Evolutionary conservation across 2,888 invertebrate species (phyloP).

Genomic region (Atethmia centrago): DNA sequence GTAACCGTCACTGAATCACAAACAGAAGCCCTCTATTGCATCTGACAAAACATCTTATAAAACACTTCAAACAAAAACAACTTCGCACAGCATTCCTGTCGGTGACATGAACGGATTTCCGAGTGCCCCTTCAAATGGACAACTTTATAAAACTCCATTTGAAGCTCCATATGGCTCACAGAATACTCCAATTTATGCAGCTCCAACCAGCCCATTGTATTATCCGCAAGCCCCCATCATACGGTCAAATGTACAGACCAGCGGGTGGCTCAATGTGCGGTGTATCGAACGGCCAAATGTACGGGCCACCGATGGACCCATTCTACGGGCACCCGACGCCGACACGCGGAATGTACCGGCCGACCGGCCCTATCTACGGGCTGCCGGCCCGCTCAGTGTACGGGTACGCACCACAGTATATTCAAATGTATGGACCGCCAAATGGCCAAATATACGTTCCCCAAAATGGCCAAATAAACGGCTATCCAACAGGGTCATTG

Average conservation of each 20-base stretch:
- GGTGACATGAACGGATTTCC: neutral
- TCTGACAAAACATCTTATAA: neutral
- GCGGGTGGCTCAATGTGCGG: neutral
- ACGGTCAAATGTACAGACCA: neutral
- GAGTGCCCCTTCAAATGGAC: neutral
- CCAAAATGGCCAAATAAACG: too few species aligned
- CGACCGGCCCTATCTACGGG: too few species aligned
- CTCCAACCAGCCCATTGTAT: neutral
- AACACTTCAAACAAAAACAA: neutral
- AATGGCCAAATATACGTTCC: too few species aligned
- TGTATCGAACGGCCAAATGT: neutral
- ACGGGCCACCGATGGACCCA: neutral
- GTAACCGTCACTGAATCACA: neutral
- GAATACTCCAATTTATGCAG: neutral
- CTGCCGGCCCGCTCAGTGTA: too few species aligned
- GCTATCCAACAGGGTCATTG: too few species aligned
- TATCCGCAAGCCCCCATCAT: neutral
- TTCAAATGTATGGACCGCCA: too few species aligned
- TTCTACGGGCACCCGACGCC: too few species aligned
- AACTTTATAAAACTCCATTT: neutral
- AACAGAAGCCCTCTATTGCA: neutral
- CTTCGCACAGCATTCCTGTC: neutral
- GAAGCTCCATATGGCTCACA: neutral
- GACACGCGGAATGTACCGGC: too few species aligned
- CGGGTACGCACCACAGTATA: too few species aligned